A percentile compares a stretch with the other conserved stretches of the same genome.
Conservation (phyloP, 2,888 invertebrate species). For the Drosophila tanythrix region DNA sequence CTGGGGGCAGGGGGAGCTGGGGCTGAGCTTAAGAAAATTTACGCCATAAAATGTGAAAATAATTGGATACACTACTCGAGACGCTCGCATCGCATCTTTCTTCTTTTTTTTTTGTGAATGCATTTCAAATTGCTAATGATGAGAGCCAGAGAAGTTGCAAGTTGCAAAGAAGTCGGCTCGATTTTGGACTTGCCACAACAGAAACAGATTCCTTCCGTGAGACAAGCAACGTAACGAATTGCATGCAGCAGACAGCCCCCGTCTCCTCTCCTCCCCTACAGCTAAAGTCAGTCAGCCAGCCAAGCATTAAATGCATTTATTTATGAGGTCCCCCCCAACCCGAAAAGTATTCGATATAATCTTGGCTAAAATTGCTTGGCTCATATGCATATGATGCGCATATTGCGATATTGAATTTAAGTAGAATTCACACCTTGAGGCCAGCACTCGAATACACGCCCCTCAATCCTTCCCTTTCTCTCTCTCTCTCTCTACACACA, state of each 20-base stretch:
- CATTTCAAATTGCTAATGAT: slow-evolving; percentile 80
- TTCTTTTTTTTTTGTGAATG: slow-evolving; percentile 58
- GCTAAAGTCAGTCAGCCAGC: slow-evolving; percentile 26
- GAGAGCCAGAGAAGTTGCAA: slow-evolving; percentile 47
- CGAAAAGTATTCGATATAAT: slow-evolving; percentile 61
- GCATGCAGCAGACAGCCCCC: slow-evolving; percentile 36
- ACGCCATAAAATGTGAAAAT: slow-evolving; percentile 82
- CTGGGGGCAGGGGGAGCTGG: not conserved
- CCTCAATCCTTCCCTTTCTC: not conserved
- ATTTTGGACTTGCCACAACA: slow-evolving; percentile 23
- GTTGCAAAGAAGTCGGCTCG: slow-evolving; percentile 19
- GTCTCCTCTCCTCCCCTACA: not conserved
- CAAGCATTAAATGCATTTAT: slow-evolving; percentile 80
- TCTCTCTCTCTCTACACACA: not conserved
- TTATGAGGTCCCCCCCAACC: slow-evolving; percentile 62
- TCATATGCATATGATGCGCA: slow-evolving; percentile 77
- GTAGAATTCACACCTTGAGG: slow-evolving; percentile 79
- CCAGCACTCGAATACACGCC: slow-evolving; percentile 10
- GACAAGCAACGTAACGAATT: slow-evolving; percentile 62
- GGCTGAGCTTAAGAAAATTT: slow-evolving; percentile 73
- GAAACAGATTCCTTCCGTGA: slow-evolving; percentile 75
- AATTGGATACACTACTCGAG: slow-evolving; percentile 74
- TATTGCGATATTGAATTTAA: slow-evolving; percentile 75
- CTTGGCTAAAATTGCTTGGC: slow-evolving; percentile 66
- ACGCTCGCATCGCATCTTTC: slow-evolving; percentile 38